These are phyloP conservation scores for Callosobruchus maculatus DNA, from an alignment of 2,888 invertebrate genomes.

Conservation along the genomic window DNA sequence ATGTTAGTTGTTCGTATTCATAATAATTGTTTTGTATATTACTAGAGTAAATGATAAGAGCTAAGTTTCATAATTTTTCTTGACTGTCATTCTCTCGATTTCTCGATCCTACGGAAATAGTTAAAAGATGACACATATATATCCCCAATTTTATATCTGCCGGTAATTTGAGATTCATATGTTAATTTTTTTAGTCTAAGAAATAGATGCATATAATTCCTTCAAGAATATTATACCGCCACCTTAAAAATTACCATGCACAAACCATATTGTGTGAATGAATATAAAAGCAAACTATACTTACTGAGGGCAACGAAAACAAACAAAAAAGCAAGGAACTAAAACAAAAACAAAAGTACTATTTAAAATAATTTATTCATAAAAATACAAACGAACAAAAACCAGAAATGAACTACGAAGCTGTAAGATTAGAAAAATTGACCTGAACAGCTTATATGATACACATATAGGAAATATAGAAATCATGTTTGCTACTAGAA, in stretches of 20 bases:
- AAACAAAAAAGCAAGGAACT: background rate
- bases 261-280: background rate
- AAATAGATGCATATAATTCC: background rate
- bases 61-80: no score
- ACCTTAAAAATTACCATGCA: background rate
- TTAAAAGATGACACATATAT: no score
- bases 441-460: background rate
- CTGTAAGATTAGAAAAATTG: background rate
- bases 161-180: no score
- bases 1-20: no score
- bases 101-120: no score
- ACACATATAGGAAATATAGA: background rate
- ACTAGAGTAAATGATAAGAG: no score
- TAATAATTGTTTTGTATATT: no score
- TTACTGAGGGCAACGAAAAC: background rate
- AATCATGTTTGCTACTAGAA: background rate
- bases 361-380: background rate
- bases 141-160: no score
- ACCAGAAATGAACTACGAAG: background rate
- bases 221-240: background rate
- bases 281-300: background rate
- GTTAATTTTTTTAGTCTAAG: no score
- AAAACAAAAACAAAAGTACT: background rate
- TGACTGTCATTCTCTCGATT: no score
- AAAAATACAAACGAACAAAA: background rate